A percentile compares a stretch with the other conserved stretches of the same genome.
phyloP scores from a whole-genome alignment of 2,888 invertebrate species.

The Cheilosia scutellata region DNA sequence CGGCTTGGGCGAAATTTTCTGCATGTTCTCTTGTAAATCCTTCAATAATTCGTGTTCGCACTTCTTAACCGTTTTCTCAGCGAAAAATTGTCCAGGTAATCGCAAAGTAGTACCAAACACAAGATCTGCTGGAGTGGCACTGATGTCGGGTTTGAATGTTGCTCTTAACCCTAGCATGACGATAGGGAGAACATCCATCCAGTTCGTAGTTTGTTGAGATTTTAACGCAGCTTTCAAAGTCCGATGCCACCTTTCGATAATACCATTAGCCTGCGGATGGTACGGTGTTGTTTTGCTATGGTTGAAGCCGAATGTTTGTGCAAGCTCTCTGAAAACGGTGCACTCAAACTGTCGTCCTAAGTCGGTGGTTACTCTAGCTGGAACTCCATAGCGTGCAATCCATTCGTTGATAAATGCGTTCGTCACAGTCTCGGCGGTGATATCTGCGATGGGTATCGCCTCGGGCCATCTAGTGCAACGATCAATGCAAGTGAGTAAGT shows the following conservation, averaged over 20 bases:
- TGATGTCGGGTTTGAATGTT: conserved; percentile 75
- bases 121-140: conserved; percentile 78
- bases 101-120: conserved; percentile 78
- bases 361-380: conserved; percentile 49
- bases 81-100: conserved; percentile 22
- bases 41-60: conserved; percentile 24
- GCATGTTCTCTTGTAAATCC: conserved; percentile 28
- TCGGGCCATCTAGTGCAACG: conserved; percentile 12
- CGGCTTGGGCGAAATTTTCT: not conserved
- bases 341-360: conserved; percentile 70
- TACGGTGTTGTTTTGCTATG: conserved; percentile 62
- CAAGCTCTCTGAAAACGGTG: conserved; percentile 34
- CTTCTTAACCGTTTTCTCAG: not conserved
- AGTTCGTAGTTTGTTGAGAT: conserved; percentile 61
- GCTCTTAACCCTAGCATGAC: conserved; percentile 44
- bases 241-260: conserved; percentile 55
- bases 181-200: conserved; percentile 32
- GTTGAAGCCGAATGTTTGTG: conserved; percentile 34
- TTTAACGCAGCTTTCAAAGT: conserved; percentile 60
- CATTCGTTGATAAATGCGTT: conserved; percentile 9
- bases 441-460: conserved; percentile 26
- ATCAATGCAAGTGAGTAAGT: conserved; percentile 24
- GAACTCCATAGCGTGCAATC: conserved; percentile 56
- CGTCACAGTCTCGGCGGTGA: conserved; percentile 17
- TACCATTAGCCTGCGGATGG: conserved; percentile 22